Evolutionary conservation across 2,797 vertebrate genomes (phyloP).

Genomic region (Scomberomorus guttatus): DNA sequence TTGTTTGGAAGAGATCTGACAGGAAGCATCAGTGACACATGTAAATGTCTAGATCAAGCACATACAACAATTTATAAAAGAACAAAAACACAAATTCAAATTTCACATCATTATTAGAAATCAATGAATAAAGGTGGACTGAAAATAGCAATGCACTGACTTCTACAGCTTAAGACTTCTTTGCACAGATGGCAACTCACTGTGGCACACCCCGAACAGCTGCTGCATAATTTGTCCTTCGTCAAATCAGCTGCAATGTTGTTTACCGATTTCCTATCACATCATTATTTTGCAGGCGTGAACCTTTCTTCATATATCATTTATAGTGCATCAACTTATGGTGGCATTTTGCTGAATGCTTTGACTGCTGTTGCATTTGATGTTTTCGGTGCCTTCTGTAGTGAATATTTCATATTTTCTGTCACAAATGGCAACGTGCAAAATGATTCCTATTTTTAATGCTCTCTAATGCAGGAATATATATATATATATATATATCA

Average conservation of each 20-base stretch:
- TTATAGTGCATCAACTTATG: conserved; percentile 16
- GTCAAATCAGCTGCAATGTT: conserved; percentile 55
- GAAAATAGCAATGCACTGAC: conserved; percentile 6
- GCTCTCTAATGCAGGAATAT: background rate
- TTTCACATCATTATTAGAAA: background rate
- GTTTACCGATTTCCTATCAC: conserved; percentile 56
- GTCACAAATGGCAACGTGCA: background rate
- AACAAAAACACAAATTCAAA: background rate
- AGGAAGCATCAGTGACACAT: background rate
- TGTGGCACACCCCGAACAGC: conserved; percentile 69
- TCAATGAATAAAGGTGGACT: conserved; percentile 12
- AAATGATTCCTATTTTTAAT: background rate
- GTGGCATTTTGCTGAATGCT: conserved; percentile 25
- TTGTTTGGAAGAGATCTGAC: background rate
- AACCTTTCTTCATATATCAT: conserved; percentile 56
- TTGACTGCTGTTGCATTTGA: background rate
- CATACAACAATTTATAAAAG: background rate
- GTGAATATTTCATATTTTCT: background rate
- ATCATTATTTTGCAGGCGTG: conserved; percentile 45
- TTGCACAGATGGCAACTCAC: conserved; percentile 68
- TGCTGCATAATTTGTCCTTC: conserved; percentile 63
- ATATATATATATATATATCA: too few relatives aligned
- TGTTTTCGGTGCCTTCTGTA: background rate
- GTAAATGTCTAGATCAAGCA: conserved; percentile 10
- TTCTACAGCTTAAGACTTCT: conserved; percentile 31